Evolutionary conservation across 2,797 vertebrate genomes (phyloP).

Genomic region (Gambelia wislizenii): DNA sequence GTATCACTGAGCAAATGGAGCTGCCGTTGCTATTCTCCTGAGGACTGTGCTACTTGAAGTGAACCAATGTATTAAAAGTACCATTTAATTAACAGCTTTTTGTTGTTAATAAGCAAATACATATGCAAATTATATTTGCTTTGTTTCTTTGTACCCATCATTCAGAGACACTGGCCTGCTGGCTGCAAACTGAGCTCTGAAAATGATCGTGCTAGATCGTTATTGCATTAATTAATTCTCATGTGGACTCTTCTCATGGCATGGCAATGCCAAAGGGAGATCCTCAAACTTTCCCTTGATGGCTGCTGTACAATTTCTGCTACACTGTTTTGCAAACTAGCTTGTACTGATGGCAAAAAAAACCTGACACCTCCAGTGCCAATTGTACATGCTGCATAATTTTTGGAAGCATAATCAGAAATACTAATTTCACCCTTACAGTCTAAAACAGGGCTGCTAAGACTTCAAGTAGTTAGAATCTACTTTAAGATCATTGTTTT

Average conservation of each 20-base stretch:
- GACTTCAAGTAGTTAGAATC: background rate
- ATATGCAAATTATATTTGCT: slow-evolving; percentile 19
- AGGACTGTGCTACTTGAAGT: background rate
- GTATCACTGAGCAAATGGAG: background rate
- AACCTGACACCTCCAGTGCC: slow-evolving; percentile 2
- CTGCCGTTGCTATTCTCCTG: slow-evolving; percentile 2
- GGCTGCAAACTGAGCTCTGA: background rate
- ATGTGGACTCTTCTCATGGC: background rate
- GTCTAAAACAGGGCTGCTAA: background rate
- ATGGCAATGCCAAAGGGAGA: slow-evolving; percentile 13
- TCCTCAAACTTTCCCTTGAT: background rate
- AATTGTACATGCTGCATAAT: background rate
- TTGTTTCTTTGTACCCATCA: slow-evolving; percentile 13
- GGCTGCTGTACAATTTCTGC: background rate
- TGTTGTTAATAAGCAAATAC: slow-evolving; percentile 30
- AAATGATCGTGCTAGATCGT: background rate
- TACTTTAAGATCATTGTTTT: background rate
- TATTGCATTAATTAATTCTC: slow-evolving; percentile 20
- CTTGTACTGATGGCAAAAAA: background rate
- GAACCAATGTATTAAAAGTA: background rate
- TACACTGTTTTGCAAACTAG: background rate
- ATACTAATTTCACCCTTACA: background rate
- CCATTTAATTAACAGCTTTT: slow-evolving; percentile 20
- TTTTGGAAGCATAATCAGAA: background rate
- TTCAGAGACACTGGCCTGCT: background rate